Percentiles rank a stretch among this genome's conserved stretches.
These are phyloP conservation scores for Caenorhabditis macrosperma DNA, from an alignment of 2,888 invertebrate species.

Conservation along the genomic window DNA sequence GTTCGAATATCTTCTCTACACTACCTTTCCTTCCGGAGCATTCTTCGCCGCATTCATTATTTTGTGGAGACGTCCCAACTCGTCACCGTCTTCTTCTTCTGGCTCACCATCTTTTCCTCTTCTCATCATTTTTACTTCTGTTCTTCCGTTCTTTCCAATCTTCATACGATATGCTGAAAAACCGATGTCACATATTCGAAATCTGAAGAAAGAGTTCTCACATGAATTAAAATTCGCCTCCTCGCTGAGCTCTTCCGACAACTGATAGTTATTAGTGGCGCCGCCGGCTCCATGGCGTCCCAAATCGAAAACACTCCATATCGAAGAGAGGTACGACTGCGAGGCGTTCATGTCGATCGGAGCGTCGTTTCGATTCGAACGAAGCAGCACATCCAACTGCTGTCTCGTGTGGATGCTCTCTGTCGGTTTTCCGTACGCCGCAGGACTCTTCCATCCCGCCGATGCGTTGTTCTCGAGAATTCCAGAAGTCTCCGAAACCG, in stretches of 20 bases:
- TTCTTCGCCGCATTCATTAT: conserved; percentile 54
- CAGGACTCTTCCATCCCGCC: conserved; percentile 45
- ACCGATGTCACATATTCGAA: neutral
- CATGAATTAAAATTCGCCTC: conserved; percentile 26
- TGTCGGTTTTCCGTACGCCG: conserved; percentile 36
- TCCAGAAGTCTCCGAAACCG: conserved; percentile 30
- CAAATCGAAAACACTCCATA: conserved; percentile 53
- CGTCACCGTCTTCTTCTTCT: conserved; percentile 47
- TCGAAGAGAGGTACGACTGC: conserved; percentile 39
- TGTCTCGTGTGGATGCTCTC: conserved; percentile 66
- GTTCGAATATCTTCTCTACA: neutral
- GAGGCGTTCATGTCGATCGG: conserved; percentile 47
- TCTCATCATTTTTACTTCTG: conserved; percentile 54
- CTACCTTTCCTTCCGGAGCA: conserved; percentile 33
- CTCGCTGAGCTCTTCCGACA: conserved; percentile 45
- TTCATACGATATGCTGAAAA: conserved; percentile 53
- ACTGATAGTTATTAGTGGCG: conserved; percentile 35
- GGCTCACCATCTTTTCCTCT: conserved; percentile 39
- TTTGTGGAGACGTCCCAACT: conserved; percentile 46
- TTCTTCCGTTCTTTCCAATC: conserved; percentile 52
- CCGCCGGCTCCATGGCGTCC: conserved; percentile 4
- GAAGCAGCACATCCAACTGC: conserved; percentile 59
- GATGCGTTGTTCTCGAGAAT: conserved; percentile 24
- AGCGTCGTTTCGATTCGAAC: conserved; percentile 32
- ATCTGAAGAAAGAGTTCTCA: neutral